Conservation (phyloP, 1,140 invertebrate species). For the Bombus difficillimus region DNA sequence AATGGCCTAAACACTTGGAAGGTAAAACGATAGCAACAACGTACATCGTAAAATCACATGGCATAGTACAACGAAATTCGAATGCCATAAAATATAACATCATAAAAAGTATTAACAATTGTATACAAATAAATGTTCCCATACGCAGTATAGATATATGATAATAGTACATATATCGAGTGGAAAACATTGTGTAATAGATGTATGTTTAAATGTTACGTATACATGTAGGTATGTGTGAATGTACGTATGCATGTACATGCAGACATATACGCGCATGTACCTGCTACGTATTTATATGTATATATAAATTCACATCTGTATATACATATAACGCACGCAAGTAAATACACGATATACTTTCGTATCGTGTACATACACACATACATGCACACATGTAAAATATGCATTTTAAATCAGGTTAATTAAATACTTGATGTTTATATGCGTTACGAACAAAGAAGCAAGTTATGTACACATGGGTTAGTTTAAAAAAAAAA, state of each 20-base stretch:
- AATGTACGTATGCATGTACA: constrained; percentile 50
- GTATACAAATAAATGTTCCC: constrained; percentile 41
- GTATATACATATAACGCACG: constrained; percentile 61
- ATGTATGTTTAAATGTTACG: constrained; percentile 49
- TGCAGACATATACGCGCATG: constrained; percentile 8
- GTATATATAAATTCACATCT: constrained; percentile 49
- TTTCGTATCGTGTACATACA: neutral
- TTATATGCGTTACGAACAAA: constrained; percentile 82
- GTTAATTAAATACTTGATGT: constrained; percentile 80
- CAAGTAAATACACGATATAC: constrained; percentile 18
- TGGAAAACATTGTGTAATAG: constrained; percentile 50
- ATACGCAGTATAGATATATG: constrained; percentile 58
- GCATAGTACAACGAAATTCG: constrained; percentile 72
- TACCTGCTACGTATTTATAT: constrained; percentile 1
- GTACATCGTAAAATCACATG: constrained; percentile 66
- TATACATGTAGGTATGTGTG: constrained; percentile 47
- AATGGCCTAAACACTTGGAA: constrained; percentile 77
- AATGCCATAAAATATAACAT: constrained; percentile 74
- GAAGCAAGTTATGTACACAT: constrained; percentile 82
- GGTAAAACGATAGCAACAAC: constrained; percentile 66
- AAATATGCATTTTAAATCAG: constrained; percentile 65
- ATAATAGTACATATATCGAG: constrained; percentile 54
- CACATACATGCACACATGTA: constrained; percentile 62
- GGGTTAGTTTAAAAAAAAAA: constrained; percentile 80
- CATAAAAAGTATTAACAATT: constrained; percentile 67